Base-by-base conservation (phyloP, 1,140 invertebrate genomes). In the Ceratosolen solmsi region DNA sequence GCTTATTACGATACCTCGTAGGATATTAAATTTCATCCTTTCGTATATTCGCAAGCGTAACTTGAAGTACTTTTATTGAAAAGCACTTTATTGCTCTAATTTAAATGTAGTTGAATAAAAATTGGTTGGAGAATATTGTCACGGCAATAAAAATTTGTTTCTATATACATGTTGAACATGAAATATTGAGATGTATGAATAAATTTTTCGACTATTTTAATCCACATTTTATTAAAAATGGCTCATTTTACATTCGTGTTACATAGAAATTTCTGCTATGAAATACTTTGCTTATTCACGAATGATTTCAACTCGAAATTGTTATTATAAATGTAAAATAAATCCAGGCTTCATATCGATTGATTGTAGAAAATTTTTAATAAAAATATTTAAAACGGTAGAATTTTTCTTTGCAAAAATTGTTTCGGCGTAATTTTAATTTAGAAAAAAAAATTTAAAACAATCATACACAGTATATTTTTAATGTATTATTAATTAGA, bases 21-120 rank as follows among this genome's bases (percentile, higher is more conserved):
- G 13, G 60, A 65, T 65, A 7, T 65, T 36, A 65, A 36, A 33
- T 65, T 65, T 65, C 36, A 65, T 65, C 17, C 13, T 65, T 65
- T 33, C 60, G 30, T 30, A 17, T 20, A 36, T 3, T 17, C 4
- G 3, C 11, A 3, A 22, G 27, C 30, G 30, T 17, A 36, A 36
- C 60, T 20, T 33, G 17, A 1, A 20, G 30, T 15, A 15, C 7
- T 36, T 65, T 65, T 36, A 65, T 36, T 36, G 30, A 65, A 65
- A 20, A 33, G 60, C 17, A 2, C 30, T 65, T 65, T 65, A 36
- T 36, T 17, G 30, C 30, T 65, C 0, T 22, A 65, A 65, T 65
- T 65, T 27, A 20, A 13, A 65, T 33, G 13, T 20, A 30, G 58
- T 60, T 15, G 25, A 60, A 15, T 60, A 30, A 27, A 13, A 46